Base-by-base conservation (phyloP, 2,888 invertebrate genomes). In the Anodontia alba region DNA sequence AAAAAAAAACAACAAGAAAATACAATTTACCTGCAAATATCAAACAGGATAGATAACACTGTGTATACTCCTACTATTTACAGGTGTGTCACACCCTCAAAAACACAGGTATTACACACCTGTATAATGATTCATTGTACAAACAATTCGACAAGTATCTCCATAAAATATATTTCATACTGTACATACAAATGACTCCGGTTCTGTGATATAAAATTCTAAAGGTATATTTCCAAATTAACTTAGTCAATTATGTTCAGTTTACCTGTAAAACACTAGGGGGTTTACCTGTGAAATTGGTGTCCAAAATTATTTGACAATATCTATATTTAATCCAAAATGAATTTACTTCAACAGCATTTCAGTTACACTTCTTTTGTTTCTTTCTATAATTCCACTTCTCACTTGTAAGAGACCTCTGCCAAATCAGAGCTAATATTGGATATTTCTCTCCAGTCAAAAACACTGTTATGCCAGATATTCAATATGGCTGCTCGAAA, bases 401-500 rank as follows among this genome's bases (percentile, higher is more conserved):
- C 20, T 62, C 29, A 33, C 33, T 62, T 33, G 31, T 7, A 38
- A 38, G 23, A 20, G 15, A 33, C 29, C 62, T 17, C 62, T 33
- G 62, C 20, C 31, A 62, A 62, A 29, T 62, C 62, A 1, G 15
- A 62, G 31, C 31, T 33, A 33, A 62, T 62, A 62, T 62, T 62
- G 62, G 62, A 62, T 33, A 33, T 62, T 62, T 62, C 62, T 20
- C 31, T 29, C 33, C 62, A 62, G n/a, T 33, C 33, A 7, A 23
- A 29, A 33, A 31, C 62, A 31, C 17, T 10, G 3, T 26, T 88
- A 91, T 91, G 89, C 87, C 87, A 90, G 87, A 84, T 87, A 91
- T 91, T 89, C 91, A 92, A 92, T 80, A 91, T 91, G 91, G 91
- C 91, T 78, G 90, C 83, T 76, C 31, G 36, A 73, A 83, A 87